Percentiles rank a stretch among this genome's conserved stretches.
Conservation (phyloP, 2,113 vertebrate species). For the Cinclus mexicanus region DNA sequence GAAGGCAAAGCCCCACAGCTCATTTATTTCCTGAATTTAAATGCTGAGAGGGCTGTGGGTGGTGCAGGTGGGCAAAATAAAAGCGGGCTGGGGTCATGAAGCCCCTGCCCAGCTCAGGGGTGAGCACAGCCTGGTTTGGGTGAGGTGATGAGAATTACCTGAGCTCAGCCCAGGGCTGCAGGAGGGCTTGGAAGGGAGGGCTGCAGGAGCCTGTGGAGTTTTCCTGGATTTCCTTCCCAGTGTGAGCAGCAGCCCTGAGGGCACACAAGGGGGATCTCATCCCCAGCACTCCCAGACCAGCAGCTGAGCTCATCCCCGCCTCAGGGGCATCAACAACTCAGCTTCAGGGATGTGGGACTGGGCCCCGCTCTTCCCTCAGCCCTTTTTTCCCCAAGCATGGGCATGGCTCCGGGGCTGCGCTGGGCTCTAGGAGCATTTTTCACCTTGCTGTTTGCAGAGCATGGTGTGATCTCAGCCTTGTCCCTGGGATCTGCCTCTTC, state of each 20-base stretch:
- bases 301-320: not conserved
- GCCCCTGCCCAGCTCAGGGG: not conserved
- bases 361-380: not conserved
- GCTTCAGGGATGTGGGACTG: not conserved
- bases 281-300: not conserved
- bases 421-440: not conserved
- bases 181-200: not conserved
- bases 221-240: not conserved
- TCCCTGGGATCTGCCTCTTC: not conserved
- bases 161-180: not conserved
- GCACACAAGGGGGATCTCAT: accelerated
- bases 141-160: too few species aligned
- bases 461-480: accelerated
- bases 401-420: not conserved
- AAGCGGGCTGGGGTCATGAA: not conserved
- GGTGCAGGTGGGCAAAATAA: not conserved
- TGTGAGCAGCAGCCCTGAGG: not conserved
- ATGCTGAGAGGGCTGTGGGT: not conserved
- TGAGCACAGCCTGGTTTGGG: accelerated
- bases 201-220: not conserved
- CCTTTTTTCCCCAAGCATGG: too few species aligned
- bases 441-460: not conserved
- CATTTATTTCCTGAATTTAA: not conserved
- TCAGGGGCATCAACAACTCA: not conserved
- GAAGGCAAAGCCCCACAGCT: not conserved